Evolutionary conservation across 2,797 vertebrate species (phyloP).

Genomic region (Chrysocyon brachyurus): DNA sequence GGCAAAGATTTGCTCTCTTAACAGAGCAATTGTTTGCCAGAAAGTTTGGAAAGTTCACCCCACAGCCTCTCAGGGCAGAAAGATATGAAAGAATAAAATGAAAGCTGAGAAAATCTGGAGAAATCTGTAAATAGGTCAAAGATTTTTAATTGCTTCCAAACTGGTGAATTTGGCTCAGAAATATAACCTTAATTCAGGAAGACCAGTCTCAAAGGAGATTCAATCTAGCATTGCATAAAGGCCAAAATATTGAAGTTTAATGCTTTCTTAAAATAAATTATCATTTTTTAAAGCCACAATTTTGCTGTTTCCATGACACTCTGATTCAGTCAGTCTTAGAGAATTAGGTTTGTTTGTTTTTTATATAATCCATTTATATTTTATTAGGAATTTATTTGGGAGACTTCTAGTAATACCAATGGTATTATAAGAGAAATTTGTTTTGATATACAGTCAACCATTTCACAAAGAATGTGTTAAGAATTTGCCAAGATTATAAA

Average conservation of each 20-base stretch:
- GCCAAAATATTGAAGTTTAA: background rate
- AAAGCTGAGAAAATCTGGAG: constrained; percentile 32
- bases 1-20: background rate
- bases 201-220: constrained; percentile 31
- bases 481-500: background rate
- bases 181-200: constrained; percentile 26
- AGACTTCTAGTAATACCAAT: constrained; percentile 31
- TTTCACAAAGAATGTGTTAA: constrained; percentile 30
- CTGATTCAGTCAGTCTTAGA: background rate
- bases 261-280: constrained; percentile 56
- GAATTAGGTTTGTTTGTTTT: background rate
- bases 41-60: background rate
- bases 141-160: constrained; percentile 44
- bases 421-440: background rate
- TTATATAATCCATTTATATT: background rate
- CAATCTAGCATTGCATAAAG: background rate
- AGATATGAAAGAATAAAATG: background rate
- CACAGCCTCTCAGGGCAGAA: background rate
- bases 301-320: background rate
- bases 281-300: background rate
- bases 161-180: background rate
- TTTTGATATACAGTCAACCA: constrained; percentile 29
- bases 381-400: constrained; percentile 44
- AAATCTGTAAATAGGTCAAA: constrained; percentile 19
- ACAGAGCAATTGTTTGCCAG: background rate